Evolutionary conservation across 2,888 invertebrate genomes (phyloP).

Genomic region (Lissonota sp.): DNA sequence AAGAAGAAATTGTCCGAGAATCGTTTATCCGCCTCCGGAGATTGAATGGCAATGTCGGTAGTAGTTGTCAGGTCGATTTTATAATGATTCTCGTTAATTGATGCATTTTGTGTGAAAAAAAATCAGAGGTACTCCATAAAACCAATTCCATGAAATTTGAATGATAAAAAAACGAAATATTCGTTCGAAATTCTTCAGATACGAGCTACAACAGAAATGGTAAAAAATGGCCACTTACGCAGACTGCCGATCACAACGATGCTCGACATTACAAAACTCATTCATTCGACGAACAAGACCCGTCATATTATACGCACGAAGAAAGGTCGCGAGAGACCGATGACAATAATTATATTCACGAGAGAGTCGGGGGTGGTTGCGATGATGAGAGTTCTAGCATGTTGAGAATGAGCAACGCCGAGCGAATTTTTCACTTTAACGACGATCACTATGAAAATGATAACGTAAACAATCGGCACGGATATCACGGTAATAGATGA

Average conservation of each 20-base stretch:
- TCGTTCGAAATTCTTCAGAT: neutral
- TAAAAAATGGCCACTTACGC: slow-evolving; percentile 1
- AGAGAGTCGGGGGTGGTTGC: slow-evolving; percentile 31
- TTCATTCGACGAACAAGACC: neutral
- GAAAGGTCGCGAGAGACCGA: neutral
- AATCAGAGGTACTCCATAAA: neutral
- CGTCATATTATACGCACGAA: neutral
- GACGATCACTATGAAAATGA: neutral
- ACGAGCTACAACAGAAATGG: slow-evolving; percentile 39
- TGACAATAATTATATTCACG: neutral
- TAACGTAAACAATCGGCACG: neutral
- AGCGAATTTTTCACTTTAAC: too few relatives aligned
- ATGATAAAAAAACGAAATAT: neutral
- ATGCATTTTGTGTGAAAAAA: neutral
- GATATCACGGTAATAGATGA: too few relatives aligned
- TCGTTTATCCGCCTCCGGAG: slow-evolving; percentile 23
- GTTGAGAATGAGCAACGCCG: too few relatives aligned
- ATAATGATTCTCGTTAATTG: too few relatives aligned
- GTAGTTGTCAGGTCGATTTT: too few relatives aligned
- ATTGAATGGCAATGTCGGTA: slow-evolving; percentile 38
- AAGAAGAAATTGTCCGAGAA: slow-evolving; percentile 29
- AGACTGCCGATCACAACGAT: neutral
- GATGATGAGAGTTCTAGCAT: neutral
- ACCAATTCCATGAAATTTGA: neutral
- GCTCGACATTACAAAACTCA: neutral